phyloP scores from a whole-genome alignment of 2,888 invertebrate genomes.

The Lydus trimaculatus region DNA sequence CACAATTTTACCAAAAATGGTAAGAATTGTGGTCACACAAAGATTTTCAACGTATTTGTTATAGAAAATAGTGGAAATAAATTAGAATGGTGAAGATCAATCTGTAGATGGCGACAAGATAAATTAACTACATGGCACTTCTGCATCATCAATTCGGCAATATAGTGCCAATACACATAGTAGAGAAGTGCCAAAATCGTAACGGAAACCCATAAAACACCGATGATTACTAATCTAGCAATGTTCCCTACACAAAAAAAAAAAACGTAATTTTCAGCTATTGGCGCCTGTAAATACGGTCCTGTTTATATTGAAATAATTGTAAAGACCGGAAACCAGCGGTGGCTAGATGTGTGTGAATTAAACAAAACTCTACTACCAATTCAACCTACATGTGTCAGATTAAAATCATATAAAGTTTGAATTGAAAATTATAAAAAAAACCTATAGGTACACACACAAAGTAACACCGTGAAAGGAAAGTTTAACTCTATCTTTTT shows the following conservation, averaged over 20 bases:
- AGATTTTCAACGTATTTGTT: no score
- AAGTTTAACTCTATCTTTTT: conserved; percentile 10
- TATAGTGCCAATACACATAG: background rate
- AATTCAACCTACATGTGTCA: conserved; percentile 34
- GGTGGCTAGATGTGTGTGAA: conserved; percentile 43
- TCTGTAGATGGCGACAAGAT: conserved; percentile 6
- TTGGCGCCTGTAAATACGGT: background rate
- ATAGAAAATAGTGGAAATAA: background rate
- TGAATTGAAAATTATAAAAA: conserved; percentile 39
- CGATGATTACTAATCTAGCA: background rate
- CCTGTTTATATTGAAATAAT: background rate
- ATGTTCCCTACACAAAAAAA: no score
- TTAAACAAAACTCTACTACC: conserved; percentile 29
- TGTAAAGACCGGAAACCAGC: conserved; percentile 39
- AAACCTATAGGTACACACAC: no score
- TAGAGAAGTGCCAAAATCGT: background rate
- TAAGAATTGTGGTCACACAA: no score
- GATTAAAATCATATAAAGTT: conserved; percentile 38
- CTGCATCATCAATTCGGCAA: background rate
- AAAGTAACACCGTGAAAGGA: conserved; percentile 10
- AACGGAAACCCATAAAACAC: background rate
- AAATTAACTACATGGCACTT: background rate
- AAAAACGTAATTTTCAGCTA: background rate
- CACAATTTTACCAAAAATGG: no score
- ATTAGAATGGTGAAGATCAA: background rate